Base-by-base conservation (phyloP, 2,888 invertebrate genomes). In the Agrotis segetum region DNA sequence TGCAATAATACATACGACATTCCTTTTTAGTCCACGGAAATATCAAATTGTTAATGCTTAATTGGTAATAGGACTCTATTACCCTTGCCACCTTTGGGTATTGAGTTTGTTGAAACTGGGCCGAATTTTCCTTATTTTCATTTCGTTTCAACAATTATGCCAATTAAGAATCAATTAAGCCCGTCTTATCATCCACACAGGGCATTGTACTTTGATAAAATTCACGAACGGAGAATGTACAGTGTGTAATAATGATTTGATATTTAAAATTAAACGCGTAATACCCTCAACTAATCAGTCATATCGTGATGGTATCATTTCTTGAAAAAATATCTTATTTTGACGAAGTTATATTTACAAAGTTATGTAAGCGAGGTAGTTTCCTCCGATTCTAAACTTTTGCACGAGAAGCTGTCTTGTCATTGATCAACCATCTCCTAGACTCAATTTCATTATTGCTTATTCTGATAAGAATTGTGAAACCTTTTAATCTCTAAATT, bases 141-240 rank as follows among this genome's bases (percentile, higher is more conserved):
- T 46, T 46, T 16, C 46, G 46, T 46, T 46, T 52, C 16, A 21
- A 46, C 13, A 24, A n/a, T 44, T 44, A 70, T 29, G 59, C 21
- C 24, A 59, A 49, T 72, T 59, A 24, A 59, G 59, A 71, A 59
- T 46, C 50, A 21, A 71, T 59, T 59, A 16, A 59, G 21, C 50
- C n/a, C 7, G 17, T 34, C 49, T 70, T 71, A 71, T 59, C 46
- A 21, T 24, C 3, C 14, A 46, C 16, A 21, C 17, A 50, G 44
- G 46, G 47, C 13, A 47, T 71, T 6, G 71, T 24, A 7, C 52
- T 19, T 24, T 24, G 24, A 40, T 40, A 53, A 59, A 68, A n/a
- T 13, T n/a, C 21, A 52, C 16, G 19, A 55, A 44, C 6, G 24
- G 14, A 29, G 13, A n/a, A 17, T 50, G 50, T 40, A 40, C 40